These are phyloP conservation scores for Cotesia chilonis DNA, from an alignment of 1,140 invertebrate species.

Conservation along the genomic window DNA sequence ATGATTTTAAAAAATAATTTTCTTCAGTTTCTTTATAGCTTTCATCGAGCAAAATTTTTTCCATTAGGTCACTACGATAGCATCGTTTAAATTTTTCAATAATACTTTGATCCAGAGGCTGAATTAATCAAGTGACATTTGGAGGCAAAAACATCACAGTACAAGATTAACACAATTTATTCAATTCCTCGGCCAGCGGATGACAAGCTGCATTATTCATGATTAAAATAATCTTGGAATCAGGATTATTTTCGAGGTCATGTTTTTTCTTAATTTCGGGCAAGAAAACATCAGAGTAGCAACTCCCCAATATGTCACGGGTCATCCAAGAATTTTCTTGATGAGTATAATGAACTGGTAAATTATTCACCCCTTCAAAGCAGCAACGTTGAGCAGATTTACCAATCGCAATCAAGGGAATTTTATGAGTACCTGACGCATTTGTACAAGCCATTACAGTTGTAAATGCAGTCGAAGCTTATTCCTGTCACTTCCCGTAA, in stretches of 20 bases:
- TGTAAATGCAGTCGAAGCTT: constrained; percentile 8
- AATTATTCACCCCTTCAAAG: neutral
- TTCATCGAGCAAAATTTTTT: constrained; percentile 1
- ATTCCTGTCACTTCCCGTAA: neutral
- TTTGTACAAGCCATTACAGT: constrained; percentile 17
- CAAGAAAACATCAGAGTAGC: constrained; percentile 2
- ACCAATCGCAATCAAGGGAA: neutral
- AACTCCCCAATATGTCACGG: neutral
- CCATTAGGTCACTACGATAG: neutral
- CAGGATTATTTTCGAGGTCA: neutral
- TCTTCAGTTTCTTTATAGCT: neutral
- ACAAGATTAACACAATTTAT: neutral
- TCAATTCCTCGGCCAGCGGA: neutral
- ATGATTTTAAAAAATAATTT: neutral
- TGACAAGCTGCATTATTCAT: constrained; percentile 3
- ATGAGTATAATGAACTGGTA: constrained; percentile 7
- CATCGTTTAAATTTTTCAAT: constrained; percentile 10
- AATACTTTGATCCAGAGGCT: neutral
- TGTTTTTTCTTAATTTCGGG: constrained; percentile 14
- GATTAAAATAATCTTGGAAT: constrained; percentile 1
- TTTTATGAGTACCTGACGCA: constrained; percentile 18
- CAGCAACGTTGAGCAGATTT: constrained; percentile 9
- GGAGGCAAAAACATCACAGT: neutral
- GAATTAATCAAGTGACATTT: neutral
- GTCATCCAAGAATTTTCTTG: constrained; percentile 8